Percentiles rank a stretch among this genome's conserved stretches.
phyloP scores from a whole-genome alignment of 2,888 invertebrate genomes.

The Polyommatus iphigenia region DNA sequence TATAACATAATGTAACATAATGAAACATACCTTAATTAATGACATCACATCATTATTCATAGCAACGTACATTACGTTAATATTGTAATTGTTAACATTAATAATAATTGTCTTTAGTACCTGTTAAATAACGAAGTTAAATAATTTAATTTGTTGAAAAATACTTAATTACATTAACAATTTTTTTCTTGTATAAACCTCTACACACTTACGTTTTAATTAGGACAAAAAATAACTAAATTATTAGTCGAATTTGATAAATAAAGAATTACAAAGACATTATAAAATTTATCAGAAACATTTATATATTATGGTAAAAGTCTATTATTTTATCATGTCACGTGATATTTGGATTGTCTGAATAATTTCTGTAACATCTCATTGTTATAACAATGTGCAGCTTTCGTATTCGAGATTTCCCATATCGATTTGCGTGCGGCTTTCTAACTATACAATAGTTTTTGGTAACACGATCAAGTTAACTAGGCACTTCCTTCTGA shows the following conservation, averaged over 20 bases:
- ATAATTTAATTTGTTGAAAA: neutral
- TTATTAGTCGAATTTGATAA: too few species aligned
- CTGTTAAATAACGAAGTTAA: neutral
- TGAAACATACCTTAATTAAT: neutral
- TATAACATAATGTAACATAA: neutral
- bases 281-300: neutral
- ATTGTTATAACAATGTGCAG: conserved; percentile 26
- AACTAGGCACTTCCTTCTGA: neutral
- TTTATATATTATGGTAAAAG: too few species aligned
- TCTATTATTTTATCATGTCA: too few species aligned
- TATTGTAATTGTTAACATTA: neutral
- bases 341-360: conserved; percentile 12
- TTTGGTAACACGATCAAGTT: neutral
- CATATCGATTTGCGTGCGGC: conserved; percentile 27
- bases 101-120: neutral
- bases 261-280: too few species aligned
- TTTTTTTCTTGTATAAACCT: too few species aligned
- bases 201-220: too few species aligned
- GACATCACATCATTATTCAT: neutral
- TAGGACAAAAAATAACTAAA: too few species aligned
- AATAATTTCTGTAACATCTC: conserved; percentile 29
- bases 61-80: neutral
- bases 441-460: neutral
- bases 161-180: neutral
- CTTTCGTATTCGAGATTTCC: conserved; percentile 30